Conservation (phyloP, 2,113 vertebrate species). For the Sinocyclocheilus rhinocerous region DNA sequence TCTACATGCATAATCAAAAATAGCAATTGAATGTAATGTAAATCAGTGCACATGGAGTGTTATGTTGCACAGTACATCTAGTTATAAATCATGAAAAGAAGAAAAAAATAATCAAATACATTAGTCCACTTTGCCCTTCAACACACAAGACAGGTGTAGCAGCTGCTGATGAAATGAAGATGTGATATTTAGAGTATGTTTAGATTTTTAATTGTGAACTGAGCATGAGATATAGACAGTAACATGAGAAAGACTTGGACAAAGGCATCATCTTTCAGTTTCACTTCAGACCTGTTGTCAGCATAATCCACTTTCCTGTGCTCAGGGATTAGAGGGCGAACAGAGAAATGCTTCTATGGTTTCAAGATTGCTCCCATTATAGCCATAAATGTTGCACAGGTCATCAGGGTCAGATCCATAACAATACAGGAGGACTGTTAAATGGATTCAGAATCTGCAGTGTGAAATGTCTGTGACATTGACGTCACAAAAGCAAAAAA, state of each 20-base stretch:
- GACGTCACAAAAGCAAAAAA: background rate
- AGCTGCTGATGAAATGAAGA: conserved; percentile 54
- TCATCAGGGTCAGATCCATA: background rate
- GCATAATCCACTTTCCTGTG: conserved; percentile 10
- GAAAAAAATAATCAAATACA: background rate
- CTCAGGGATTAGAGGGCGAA: background rate
- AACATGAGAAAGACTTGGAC: conserved; percentile 11
- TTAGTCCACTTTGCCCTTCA: background rate
- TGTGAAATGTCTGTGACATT: background rate
- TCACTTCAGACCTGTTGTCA: conserved; percentile 22
- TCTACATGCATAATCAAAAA: background rate
- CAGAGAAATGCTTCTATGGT: conserved; percentile 13
- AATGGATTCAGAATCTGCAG: background rate
- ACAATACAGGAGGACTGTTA: background rate
- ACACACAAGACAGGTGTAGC: background rate
- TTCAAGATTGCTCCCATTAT: conserved; percentile 25
- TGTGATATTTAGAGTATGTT: conserved; percentile 58
- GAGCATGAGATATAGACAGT: conserved; percentile 38
- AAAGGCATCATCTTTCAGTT: conserved; percentile 25
- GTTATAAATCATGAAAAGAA: background rate
- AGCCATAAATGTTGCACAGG: background rate
- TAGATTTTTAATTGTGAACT: conserved; percentile 16
- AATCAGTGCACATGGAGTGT: background rate
- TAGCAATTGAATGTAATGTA: background rate
- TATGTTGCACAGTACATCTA: background rate